Evolutionary conservation across 2,797 vertebrate species (phyloP).

Genomic region (Scomberomorus guttatus): DNA sequence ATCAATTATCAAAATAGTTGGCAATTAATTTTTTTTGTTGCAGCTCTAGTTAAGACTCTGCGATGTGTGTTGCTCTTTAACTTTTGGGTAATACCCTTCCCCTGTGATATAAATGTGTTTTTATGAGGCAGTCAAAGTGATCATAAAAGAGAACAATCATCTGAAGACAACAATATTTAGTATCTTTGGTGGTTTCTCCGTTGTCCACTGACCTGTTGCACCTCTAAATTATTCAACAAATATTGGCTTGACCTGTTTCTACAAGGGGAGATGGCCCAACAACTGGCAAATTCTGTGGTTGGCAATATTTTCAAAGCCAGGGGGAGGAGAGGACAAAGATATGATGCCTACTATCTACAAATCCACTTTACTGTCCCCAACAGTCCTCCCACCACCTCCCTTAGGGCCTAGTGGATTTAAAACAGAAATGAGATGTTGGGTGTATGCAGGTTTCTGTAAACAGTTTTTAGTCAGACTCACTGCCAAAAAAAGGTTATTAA

Average conservation of each 20-base stretch:
- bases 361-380: conserved; percentile 13
- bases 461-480: conserved; percentile 62
- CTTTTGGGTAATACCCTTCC: conserved; percentile 16
- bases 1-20: neutral
- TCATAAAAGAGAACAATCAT: conserved; percentile 28
- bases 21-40: neutral
- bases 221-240: conserved; percentile 46
- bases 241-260: conserved; percentile 39
- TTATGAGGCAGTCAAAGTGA: conserved; percentile 50
- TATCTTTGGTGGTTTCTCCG: conserved; percentile 74
- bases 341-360: conserved; percentile 24
- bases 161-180: conserved; percentile 45
- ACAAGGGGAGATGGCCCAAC: conserved; percentile 2
- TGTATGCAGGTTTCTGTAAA: conserved; percentile 67
- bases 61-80: conserved; percentile 14
- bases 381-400: neutral
- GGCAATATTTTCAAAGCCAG: conserved; percentile 42
- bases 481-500: conserved; percentile 67
- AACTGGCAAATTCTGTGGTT: conserved; percentile 30
- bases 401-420: conserved; percentile 43
- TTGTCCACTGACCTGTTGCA: conserved; percentile 40
- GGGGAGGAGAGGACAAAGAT: conserved; percentile 24
- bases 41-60: neutral
- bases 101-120: conserved; percentile 30
- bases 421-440: conserved; percentile 41